Percentiles rank a stretch among this genome's conserved stretches.
These are phyloP conservation scores for Nebria ingens DNA, from an alignment of 1,140 invertebrate genomes.

Conservation along the genomic window DNA sequence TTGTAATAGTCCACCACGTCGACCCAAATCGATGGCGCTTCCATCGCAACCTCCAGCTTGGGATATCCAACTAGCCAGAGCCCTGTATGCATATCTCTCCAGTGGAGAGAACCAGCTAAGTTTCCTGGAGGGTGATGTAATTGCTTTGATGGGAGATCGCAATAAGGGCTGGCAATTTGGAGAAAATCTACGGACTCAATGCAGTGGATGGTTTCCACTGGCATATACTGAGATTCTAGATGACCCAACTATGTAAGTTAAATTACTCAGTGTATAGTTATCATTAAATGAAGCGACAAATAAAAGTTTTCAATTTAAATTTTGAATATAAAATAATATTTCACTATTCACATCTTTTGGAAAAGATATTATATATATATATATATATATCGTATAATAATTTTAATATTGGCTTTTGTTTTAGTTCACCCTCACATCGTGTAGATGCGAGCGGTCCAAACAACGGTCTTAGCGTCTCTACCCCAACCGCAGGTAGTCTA, in stretches of 20 bases:
- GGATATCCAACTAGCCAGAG: slow-evolving; percentile 60
- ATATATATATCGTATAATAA: too few relatives aligned
- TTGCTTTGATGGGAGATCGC: slow-evolving; percentile 77
- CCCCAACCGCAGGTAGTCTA: slow-evolving; percentile 10
- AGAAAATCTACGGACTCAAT: slow-evolving; percentile 79
- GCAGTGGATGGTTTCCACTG: slow-evolving; percentile 88
- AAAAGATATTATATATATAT: too few relatives aligned
- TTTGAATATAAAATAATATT: too few relatives aligned
- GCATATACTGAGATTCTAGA: slow-evolving; percentile 74
- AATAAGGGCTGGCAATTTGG: slow-evolving; percentile 95
- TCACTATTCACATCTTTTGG: too few relatives aligned
- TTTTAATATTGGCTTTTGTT: too few relatives aligned
- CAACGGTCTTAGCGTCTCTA: neutral
- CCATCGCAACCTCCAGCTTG: slow-evolving; percentile 42
- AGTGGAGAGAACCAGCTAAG: slow-evolving; percentile 86
- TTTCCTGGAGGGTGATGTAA: slow-evolving; percentile 83
- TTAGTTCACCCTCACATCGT: slow-evolving; percentile 26
- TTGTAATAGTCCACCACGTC: slow-evolving; percentile 42
- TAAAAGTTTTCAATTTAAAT: too few relatives aligned
- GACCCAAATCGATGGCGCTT: slow-evolving; percentile 64
- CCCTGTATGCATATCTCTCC: slow-evolving; percentile 80
- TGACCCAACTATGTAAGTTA: slow-evolving; percentile 42
- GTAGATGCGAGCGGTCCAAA: slow-evolving; percentile 19
- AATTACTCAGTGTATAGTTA: too few relatives aligned
- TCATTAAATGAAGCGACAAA: too few relatives aligned